Conservation (phyloP, 2,888 invertebrate genomes). For the Cantharis lateralis region DNA sequence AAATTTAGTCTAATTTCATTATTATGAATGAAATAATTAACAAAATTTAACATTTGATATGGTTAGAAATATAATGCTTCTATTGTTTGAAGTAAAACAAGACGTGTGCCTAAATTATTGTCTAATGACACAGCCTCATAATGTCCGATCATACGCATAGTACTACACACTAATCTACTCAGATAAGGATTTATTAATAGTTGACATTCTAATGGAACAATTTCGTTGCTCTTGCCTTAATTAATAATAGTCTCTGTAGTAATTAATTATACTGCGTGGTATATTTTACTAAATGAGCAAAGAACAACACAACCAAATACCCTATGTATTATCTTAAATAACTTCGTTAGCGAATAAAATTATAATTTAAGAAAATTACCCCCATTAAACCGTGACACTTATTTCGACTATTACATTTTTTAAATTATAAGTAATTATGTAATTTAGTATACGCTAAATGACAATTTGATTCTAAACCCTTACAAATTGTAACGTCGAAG, state of each 20-base stretch:
- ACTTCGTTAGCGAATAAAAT: neutral
- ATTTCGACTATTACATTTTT: neutral
- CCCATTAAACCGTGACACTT: neutral
- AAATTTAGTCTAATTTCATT: neutral
- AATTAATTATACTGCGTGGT: constrained; percentile 29
- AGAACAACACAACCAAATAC: constrained; percentile 6
- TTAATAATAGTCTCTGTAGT: constrained; percentile 28
- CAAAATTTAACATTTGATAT: constrained; percentile 12
- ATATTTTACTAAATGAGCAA: constrained; percentile 14
- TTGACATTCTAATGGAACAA: constrained; percentile 32
- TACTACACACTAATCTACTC: constrained; percentile 30
- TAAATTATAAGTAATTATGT: neutral
- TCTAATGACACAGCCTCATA: constrained; percentile 26
- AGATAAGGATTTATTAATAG: constrained; percentile 31
- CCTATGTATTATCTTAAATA: neutral
- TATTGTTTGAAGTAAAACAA: constrained; percentile 16
- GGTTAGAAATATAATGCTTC: constrained; percentile 12
- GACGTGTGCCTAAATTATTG: constrained; percentile 21
- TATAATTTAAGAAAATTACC: neutral
- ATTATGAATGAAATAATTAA: constrained; percentile 10
- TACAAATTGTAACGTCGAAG: neutral
- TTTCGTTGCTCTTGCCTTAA: constrained; percentile 26
- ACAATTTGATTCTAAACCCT: neutral
- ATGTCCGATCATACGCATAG: constrained; percentile 28
- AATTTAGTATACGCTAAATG: neutral